Conservation (phyloP, 2,797 vertebrate genomes). For the Loriculus beryllinus region DNA sequence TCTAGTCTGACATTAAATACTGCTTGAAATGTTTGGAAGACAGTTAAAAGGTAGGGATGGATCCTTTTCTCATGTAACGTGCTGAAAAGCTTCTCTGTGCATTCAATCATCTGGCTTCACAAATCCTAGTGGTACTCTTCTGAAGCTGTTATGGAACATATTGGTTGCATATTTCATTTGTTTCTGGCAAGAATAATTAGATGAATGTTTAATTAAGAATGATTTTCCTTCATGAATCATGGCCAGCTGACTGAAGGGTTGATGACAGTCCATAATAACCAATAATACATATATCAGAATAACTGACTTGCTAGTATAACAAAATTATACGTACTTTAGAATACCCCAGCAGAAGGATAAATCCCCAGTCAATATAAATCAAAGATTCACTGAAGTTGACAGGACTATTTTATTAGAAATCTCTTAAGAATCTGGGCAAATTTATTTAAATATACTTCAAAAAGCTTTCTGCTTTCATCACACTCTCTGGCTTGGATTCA, state of each 20-base stretch:
- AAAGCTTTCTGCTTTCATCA: background rate
- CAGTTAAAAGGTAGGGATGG: conserved; percentile 56
- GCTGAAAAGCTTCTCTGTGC: conserved; percentile 45
- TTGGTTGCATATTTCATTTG: conserved; percentile 67
- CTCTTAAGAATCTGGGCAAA: conserved; percentile 25
- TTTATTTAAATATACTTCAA: background rate
- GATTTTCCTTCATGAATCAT: conserved; percentile 61
- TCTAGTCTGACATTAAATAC: conserved; percentile 58
- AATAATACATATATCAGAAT: conserved; percentile 52
- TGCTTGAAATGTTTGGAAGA: conserved; percentile 56
- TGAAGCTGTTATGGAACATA: conserved; percentile 63
- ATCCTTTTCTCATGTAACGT: conserved; percentile 28
- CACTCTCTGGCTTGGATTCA: background rate
- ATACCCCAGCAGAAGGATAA: conserved; percentile 25
- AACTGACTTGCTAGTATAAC: conserved; percentile 13
- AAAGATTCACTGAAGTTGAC: conserved; percentile 39
- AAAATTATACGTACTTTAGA: conserved; percentile 55
- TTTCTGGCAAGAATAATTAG: conserved; percentile 70
- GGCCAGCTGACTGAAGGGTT: conserved; percentile 64
- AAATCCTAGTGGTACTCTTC: conserved; percentile 46
- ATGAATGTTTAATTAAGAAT: conserved; percentile 66
- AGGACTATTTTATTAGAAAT: conserved; percentile 43
- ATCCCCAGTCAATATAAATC: conserved; percentile 35
- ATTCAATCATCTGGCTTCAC: conserved; percentile 59
- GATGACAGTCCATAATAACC: conserved; percentile 65